Base-by-base conservation (phyloP, 1,140 invertebrate species). In the Hirudo medicinalis region DNA sequence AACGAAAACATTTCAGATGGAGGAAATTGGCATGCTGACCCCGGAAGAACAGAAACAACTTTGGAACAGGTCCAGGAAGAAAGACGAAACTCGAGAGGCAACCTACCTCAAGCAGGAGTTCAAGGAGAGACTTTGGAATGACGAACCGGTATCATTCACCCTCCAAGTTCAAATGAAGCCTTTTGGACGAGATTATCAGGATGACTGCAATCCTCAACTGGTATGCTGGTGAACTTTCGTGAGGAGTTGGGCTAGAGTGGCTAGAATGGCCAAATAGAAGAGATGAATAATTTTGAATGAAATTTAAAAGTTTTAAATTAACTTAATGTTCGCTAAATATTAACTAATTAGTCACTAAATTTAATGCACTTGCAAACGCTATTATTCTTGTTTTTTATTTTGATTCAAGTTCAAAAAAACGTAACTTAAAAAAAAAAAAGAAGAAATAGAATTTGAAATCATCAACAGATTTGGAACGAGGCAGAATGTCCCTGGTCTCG, bases 391-490 rank as follows among this genome's bases (percentile, higher is more conserved):
- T 6, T 70, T 49, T n/a, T n/a, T n/a, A n/a, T n/a, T n/a, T n/a
- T n/a, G n/a, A n/a, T n/a, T n/a, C n/a, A n/a, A n/a, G n/a, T n/a
- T n/a, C n/a, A n/a, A n/a, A n/a, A n/a, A n/a, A n/a, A n/a, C n/a
- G n/a, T n/a, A n/a, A n/a, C n/a, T n/a, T n/a, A n/a, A n/a, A n/a
- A n/a, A n/a, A n/a, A n/a, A n/a, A n/a, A n/a, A n/a, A n/a, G n/a
- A n/a, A n/a, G n/a, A n/a, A n/a, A n/a, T n/a, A 40, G 19, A 2
- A n/a, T 69, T 9, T 27, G 9, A 8, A 8, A 8, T 25, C 25
- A 5, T 13, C 54, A 20, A 4, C n/a, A 72, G 72, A 27, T 72
- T 20, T 68, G 69, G 67, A 66, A 72, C 25, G 72, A 72, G 67
- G 49, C 29, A 36, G 53, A 43, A 25, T 69, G 40, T 71, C 72